Conservation (phyloP, 2,113 vertebrate species). For the Nipponia nippon region DNA sequence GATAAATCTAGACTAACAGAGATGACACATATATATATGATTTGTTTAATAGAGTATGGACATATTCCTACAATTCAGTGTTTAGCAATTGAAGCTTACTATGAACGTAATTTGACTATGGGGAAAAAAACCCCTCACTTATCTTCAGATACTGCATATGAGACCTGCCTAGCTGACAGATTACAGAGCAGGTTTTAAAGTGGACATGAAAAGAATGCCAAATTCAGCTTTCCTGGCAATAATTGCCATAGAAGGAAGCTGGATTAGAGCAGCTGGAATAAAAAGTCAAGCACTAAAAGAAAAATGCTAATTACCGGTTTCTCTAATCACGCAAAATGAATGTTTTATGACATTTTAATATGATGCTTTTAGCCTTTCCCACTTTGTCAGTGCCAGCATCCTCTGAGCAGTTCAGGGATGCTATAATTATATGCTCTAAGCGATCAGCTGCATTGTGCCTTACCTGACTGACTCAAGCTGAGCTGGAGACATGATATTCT, state of each 20-base stretch:
- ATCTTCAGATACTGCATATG: slow-evolving; percentile 4
- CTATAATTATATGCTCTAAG: slow-evolving; percentile 26
- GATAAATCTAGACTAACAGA: not conserved
- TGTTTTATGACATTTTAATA: slow-evolving; percentile 61
- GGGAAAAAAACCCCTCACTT: not conserved
- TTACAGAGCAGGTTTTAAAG: slow-evolving; percentile 65
- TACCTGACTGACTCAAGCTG: slow-evolving; percentile 41
- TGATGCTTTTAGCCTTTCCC: slow-evolving; percentile 28
- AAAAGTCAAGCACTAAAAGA: slow-evolving; percentile 41
- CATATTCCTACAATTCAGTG: not conserved
- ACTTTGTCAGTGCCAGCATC: slow-evolving; percentile 43
- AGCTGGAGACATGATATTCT: not conserved
- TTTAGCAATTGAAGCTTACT: slow-evolving; percentile 1
- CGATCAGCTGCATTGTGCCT: not conserved
- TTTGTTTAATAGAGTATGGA: slow-evolving; percentile 37
- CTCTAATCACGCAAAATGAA: slow-evolving; percentile 41
- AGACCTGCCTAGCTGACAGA: slow-evolving; percentile 39
- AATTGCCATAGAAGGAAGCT: not conserved
- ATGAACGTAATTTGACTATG: not conserved
- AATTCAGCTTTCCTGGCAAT: slow-evolving; percentile 58
- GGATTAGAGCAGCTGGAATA: slow-evolving; percentile 23
- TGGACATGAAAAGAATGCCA: slow-evolving; percentile 58
- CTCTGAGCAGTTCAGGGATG: slow-evolving; percentile 37
- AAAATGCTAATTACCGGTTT: slow-evolving; percentile 22
- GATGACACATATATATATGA: not conserved